Evolutionary conservation across 2,888 invertebrate genomes (phyloP).

Genomic region (Axea sp.): DNA sequence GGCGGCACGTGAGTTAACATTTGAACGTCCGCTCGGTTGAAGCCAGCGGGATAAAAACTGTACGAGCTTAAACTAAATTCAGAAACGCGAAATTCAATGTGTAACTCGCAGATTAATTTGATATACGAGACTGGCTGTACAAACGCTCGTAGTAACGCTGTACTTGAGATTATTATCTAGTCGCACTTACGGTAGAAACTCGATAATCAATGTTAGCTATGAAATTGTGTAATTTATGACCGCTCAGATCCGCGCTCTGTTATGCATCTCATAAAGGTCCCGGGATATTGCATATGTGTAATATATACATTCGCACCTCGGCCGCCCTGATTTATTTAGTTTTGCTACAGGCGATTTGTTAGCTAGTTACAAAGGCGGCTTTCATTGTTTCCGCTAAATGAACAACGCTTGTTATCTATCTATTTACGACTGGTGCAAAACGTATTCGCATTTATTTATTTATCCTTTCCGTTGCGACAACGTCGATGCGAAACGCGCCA

Average conservation of each 20-base stretch:
- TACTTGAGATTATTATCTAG: conserved; percentile 51
- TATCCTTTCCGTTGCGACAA: no score
- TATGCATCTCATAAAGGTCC: conserved; percentile 38
- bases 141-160: conserved; percentile 26
- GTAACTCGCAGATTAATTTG: conserved; percentile 31
- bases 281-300: conserved; percentile 17
- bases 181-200: conserved; percentile 49
- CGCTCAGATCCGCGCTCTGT: conserved; percentile 29
- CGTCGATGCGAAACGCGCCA: no score
- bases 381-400: no score
- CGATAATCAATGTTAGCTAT: conserved; percentile 55
- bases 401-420: no score
- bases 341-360: no score
- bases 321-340: conserved; percentile 21
- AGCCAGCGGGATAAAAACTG: no score
- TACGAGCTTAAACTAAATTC: no score
- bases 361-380: no score
- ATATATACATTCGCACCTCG: conserved; percentile 25
- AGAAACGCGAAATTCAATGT: conserved; percentile 21
- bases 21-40: no score
- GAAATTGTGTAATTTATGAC: conserved; percentile 51
- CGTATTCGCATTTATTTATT: no score
- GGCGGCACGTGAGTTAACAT: no score
- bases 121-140: conserved; percentile 33
- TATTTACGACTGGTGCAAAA: no score